Percentiles rank a stretch among this genome's conserved stretches.
phyloP scores from a whole-genome alignment of 1,140 invertebrate genomes.

The Chironomus striatipennis region DNA sequence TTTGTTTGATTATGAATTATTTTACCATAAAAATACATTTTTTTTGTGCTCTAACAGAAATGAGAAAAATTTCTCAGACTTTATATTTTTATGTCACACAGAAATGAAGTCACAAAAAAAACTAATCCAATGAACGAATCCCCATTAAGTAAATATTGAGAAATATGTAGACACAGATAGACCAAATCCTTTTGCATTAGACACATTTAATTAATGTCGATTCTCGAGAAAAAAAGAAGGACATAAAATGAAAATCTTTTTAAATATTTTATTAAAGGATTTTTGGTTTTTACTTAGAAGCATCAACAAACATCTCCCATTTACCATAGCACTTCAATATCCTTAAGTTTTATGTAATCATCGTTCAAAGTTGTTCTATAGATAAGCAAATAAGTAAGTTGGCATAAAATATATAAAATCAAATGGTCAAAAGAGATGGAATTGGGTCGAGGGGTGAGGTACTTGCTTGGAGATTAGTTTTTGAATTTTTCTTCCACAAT shows the following conservation, averaged over 20 bases:
- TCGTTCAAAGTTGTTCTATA: neutral
- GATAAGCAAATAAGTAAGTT: neutral
- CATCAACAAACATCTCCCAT: neutral
- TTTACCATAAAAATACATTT: too few species aligned
- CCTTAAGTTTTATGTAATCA: constrained; percentile 1
- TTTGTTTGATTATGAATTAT: too few species aligned
- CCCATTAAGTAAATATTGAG: constrained; percentile 9
- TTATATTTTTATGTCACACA: neutral
- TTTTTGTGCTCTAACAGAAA: neutral
- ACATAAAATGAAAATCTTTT: constrained; percentile 4
- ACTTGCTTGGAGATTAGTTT: too few species aligned
- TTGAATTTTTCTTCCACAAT: too few species aligned
- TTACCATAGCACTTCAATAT: too few species aligned
- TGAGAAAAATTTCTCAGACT: neutral
- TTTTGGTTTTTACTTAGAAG: neutral
- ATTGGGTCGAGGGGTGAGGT: too few species aligned
- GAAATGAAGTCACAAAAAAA: neutral
- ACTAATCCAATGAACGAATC: neutral
- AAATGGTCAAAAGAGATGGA: neutral
- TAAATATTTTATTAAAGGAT: constrained; percentile 15
- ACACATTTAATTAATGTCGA: constrained; percentile 9
- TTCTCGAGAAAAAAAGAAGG: neutral
- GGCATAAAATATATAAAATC: neutral
- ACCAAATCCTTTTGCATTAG: neutral
- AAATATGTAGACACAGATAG: neutral